phyloP scores from a whole-genome alignment of 2,888 invertebrate species.

The Lycocerus yunnanus region DNA sequence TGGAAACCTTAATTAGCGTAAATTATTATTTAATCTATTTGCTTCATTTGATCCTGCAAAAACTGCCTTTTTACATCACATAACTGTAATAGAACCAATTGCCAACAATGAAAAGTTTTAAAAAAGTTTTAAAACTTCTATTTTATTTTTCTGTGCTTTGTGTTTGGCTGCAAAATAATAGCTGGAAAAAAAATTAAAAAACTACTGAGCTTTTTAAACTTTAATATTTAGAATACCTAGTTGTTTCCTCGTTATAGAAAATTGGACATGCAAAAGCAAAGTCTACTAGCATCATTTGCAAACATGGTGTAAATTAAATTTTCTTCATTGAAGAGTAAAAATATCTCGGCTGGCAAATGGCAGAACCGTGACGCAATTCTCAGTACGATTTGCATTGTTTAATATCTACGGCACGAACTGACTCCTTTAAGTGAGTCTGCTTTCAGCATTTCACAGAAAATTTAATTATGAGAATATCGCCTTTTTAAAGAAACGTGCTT shows the following conservation, averaged over 20 bases:
- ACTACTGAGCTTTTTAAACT: not conserved
- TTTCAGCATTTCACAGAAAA: slow-evolving; percentile 30
- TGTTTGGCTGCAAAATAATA: not conserved
- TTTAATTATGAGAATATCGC: slow-evolving; percentile 32
- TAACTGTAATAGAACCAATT: not conserved
- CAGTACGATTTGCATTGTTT: slow-evolving; percentile 33
- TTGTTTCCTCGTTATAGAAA: slow-evolving; percentile 1
- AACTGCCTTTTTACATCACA: not conserved
- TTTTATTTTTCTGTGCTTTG: not conserved
- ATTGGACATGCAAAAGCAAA: slow-evolving; percentile 21
- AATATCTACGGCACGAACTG: slow-evolving; percentile 30
- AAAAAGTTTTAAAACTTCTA: slow-evolving; percentile 11
- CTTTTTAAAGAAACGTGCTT: slow-evolving; percentile 26
- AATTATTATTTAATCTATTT: not conserved
- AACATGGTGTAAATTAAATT: slow-evolving; percentile 31
- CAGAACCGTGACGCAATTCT: slow-evolving; percentile 30
- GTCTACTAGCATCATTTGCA: slow-evolving; percentile 19
- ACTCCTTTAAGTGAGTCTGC: slow-evolving; percentile 27
- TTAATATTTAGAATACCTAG: not conserved
- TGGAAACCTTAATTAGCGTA: not conserved
- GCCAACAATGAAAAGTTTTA: slow-evolving; percentile 10
- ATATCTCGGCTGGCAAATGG: slow-evolving; percentile 29
- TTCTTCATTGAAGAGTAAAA: slow-evolving; percentile 27
- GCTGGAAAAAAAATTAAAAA: not conserved
- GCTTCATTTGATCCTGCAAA: not conserved